phyloP scores from a whole-genome alignment of 2,797 vertebrate genomes.

The Leptodactylus fallax region DNA sequence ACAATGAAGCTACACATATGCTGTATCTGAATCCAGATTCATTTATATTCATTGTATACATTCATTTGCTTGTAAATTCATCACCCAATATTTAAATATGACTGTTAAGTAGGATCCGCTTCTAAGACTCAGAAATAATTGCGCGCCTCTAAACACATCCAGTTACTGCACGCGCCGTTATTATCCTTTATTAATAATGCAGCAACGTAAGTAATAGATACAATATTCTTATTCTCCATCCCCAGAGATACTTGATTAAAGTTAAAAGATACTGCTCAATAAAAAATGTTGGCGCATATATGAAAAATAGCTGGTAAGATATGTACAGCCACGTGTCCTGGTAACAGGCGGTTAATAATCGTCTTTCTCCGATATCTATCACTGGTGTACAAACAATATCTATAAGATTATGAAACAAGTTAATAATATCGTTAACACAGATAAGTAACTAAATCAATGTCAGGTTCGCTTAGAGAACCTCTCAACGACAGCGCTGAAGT shows the following conservation, averaged over 20 bases:
- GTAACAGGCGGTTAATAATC: background rate
- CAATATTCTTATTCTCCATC: conserved; percentile 36
- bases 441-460: conserved; percentile 53
- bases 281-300: background rate
- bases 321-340: background rate
- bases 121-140: conserved; percentile 5
- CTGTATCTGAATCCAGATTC: background rate
- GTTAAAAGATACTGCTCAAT: conserved; percentile 20
- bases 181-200: conserved; percentile 52
- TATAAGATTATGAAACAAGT: background rate
- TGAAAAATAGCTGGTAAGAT: background rate
- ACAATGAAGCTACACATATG: background rate
- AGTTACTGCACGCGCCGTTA: conserved; percentile 8
- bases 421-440: conserved; percentile 30
- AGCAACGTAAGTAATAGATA: conserved; percentile 30
- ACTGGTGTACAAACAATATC: background rate
- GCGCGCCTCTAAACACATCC: conserved; percentile 29
- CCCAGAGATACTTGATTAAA: conserved; percentile 38
- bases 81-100: background rate
- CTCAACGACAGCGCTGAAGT: conserved; percentile 43
- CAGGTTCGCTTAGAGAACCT: conserved; percentile 37
- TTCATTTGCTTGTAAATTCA: background rate
- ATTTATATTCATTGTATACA: background rate
- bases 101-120: conserved; percentile 15
- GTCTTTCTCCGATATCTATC: background rate